Conservation (phyloP, 2,888 invertebrate genomes). For the Latrodectus hesperus region DNA sequence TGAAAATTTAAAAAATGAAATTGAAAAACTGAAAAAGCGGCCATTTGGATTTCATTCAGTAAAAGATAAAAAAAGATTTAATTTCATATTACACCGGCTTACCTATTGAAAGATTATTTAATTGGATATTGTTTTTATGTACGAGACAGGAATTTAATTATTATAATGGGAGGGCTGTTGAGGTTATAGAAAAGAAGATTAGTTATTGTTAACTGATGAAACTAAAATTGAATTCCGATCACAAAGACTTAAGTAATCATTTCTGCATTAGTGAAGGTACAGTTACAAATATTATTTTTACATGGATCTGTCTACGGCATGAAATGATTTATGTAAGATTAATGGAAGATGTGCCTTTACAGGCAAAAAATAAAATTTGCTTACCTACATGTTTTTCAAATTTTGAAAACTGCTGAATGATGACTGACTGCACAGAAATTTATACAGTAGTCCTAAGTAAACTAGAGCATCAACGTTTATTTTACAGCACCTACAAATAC, state of each 20-base stretch:
- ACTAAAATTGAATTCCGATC: background rate
- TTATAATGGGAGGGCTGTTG: background rate
- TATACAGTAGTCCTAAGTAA: background rate
- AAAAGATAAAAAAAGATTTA: too few species aligned
- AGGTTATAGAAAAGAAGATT: background rate
- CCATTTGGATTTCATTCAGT: too few species aligned
- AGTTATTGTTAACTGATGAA: background rate
- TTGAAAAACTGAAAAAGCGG: too few species aligned
- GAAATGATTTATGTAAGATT: background rate
- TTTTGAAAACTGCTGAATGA: background rate
- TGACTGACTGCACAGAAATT: background rate
- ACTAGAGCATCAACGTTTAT: background rate
- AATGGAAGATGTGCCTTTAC: background rate
- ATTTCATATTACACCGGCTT: too few species aligned
- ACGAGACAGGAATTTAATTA: too few species aligned
- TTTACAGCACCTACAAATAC: background rate
- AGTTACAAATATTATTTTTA: background rate
- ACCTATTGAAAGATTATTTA: too few species aligned
- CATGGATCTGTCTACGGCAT: background rate
- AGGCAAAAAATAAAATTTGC: background rate
- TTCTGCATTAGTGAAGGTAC: background rate
- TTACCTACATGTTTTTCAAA: background rate
- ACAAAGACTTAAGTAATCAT: background rate
- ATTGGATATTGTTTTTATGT: too few species aligned
- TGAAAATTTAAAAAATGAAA: too few species aligned